These are phyloP conservation scores for Trichogramma pretiosum DNA, from an alignment of 1,140 invertebrate genomes.

Conservation along the genomic window DNA sequence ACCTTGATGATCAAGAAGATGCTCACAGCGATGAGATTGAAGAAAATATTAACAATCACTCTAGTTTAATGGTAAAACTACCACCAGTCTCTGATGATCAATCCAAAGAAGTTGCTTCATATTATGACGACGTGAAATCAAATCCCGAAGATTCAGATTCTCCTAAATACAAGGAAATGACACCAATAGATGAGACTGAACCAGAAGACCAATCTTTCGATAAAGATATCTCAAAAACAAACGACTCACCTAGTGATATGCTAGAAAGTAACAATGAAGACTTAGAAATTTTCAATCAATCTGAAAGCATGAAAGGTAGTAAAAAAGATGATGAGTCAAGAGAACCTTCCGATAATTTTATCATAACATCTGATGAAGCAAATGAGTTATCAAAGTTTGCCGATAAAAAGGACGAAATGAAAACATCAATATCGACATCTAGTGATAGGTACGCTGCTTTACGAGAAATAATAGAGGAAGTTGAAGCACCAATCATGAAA, in stretches of 20 bases:
- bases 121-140: conserved; percentile 20
- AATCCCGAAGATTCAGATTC: conserved; percentile 10
- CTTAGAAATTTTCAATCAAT: conserved; percentile 17
- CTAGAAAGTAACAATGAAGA: conserved; percentile 4
- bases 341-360: conserved; percentile 11
- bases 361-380: conserved; percentile 24
- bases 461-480: conserved; percentile 37
- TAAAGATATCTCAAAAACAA: conserved; percentile 4
- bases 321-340: conserved; percentile 15
- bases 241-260: conserved; percentile 1
- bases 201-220: conserved; percentile 8
- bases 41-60: conserved; percentile 26
- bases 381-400: conserved; percentile 18
- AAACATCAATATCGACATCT: conserved; percentile 29
- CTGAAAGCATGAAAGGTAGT: conserved; percentile 9
- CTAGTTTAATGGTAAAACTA: conserved; percentile 33
- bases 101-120: conserved; percentile 10
- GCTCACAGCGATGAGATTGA: conserved; percentile 23
- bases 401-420: conserved; percentile 29
- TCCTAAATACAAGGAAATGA: conserved; percentile 5
- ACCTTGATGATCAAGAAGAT: conserved; percentile 27
- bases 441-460: conserved; percentile 40
- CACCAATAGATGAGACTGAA: conserved; percentile 9
- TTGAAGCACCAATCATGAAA: conserved; percentile 20
- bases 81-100: conserved; percentile 24